Base-by-base conservation (phyloP, 2,797 vertebrate genomes). In the Arctocebus calabarensis region DNA sequence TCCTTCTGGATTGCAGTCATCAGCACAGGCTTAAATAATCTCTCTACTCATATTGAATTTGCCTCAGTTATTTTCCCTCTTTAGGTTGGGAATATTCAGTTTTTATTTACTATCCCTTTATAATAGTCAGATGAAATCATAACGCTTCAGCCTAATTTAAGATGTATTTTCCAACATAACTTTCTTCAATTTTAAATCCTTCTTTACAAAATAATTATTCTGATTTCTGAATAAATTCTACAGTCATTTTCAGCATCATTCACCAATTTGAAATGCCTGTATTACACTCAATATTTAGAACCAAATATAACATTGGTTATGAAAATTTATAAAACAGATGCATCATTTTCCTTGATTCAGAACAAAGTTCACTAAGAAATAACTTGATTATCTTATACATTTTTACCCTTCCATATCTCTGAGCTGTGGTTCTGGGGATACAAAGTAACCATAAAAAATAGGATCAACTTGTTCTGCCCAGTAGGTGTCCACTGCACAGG, bases 201-300 rank as follows among this genome's bases (percentile, higher is more conserved):
- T 61, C 32, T 77, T 96, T 81, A 90, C 77, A 94, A 97, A 97
- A 95, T 94, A 94, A 59, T 95, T 91, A 73, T 93, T 96, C 90
- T 96, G 62, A 95, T 88, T 94, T 97, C 74, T 85, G n/a, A 96
- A 96, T 97, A 96, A 84, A 92, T 90, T 89, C 82, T 59, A 68
- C 27, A 64, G 71, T 96, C 81, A 95, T 88, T 96, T 97, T 97
- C 77, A 91, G 77, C 73, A 93, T 88, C 84, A 95, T 93, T 96
- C 84, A 85, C 77, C 77, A 93, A 85, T 91, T 57, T 95, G 81
- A 96, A 96, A 88, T 57, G 94, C 68, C 34, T 84, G 91, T 83
- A 97, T 96, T 97, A 85, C 25, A 77, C 27, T 88, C 73, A 88
- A 84, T 93, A 81, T 94, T 96, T 91, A 94, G 77, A 97, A 84